phyloP scores from a whole-genome alignment of 2,113 vertebrate species.

The Amphiprion percula region DNA sequence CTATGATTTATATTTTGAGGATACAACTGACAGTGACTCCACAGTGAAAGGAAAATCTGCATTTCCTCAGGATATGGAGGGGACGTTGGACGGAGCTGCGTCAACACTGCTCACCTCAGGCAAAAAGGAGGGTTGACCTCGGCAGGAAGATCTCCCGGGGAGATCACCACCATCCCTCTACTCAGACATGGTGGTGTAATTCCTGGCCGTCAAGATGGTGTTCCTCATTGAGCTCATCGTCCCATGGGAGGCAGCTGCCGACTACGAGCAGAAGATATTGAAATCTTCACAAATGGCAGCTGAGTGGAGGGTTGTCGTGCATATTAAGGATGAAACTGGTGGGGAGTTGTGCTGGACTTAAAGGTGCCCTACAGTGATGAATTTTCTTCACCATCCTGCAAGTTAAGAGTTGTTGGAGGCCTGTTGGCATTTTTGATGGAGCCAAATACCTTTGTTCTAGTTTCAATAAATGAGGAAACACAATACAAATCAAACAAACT shows the following conservation, averaged over 20 bases:
- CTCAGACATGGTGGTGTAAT: not conserved
- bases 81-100: conserved; percentile 16
- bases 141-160: not conserved
- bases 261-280: not conserved
- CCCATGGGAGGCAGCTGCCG: not conserved
- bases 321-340: conserved; percentile 17
- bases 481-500: not conserved
- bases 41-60: not conserved
- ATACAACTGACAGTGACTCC: not conserved
- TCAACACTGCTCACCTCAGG: conserved; percentile 2
- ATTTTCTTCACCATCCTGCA: not conserved
- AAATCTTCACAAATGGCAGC: conserved; percentile 9
- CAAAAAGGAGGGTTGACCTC: conserved; percentile 20
- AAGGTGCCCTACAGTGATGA: not conserved
- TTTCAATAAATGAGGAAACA: not conserved
- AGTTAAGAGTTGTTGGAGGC: not conserved
- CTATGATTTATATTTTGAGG: not conserved
- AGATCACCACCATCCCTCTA: conserved; percentile 14
- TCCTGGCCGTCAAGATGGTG: not conserved
- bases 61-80: conserved; percentile 16
- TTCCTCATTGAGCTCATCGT: conserved; percentile 16
- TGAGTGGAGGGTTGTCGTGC: conserved; percentile 15
- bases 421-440: not conserved
- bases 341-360: conserved; percentile 7
- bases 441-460: not conserved